These are phyloP conservation scores for Caenorhabditis angaria DNA, from an alignment of 2,888 invertebrate species.

Conservation along the genomic window DNA sequence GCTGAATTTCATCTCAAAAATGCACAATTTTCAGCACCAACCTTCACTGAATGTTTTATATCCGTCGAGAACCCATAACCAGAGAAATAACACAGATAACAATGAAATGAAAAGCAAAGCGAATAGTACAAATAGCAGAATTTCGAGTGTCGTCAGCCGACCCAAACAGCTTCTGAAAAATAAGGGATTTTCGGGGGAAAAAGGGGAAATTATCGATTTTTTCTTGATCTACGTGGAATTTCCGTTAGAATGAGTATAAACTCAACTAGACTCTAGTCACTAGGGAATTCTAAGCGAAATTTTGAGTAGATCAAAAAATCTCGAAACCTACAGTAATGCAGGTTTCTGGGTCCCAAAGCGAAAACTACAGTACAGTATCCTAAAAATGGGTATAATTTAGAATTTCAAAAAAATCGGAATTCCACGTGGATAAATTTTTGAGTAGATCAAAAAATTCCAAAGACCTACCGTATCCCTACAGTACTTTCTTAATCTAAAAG, in stretches of 20 bases:
- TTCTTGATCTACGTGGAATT: not conserved
- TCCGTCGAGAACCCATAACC: conserved; percentile 61
- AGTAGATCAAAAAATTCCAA: no score
- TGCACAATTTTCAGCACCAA: conserved; percentile 10
- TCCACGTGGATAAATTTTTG: no score
- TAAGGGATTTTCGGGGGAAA: not conserved
- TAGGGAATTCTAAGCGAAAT: not conserved
- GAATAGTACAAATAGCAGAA: conserved; percentile 45
- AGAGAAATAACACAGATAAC: conserved; percentile 48
- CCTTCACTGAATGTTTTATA: conserved; percentile 56
- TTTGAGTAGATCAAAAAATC: not conserved
- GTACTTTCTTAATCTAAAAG: no score
- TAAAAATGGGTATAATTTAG: no score
- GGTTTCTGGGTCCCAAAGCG: no score
- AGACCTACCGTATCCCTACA: no score
- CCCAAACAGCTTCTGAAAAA: conserved; percentile 55
- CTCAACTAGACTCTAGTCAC: not conserved
- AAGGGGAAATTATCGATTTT: not conserved
- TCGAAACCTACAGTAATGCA: no score
- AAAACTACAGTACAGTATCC: no score
- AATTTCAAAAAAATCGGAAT: no score
- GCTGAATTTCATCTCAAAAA: no score
- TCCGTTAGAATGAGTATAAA: not conserved
- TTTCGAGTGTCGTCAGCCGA: conserved; percentile 51
- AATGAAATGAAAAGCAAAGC: conserved; percentile 49